A percentile compares a stretch with the other conserved stretches of the same genome.
Conservation (phyloP, 1,140 invertebrate species). For the Drosophila punjabiensis region DNA sequence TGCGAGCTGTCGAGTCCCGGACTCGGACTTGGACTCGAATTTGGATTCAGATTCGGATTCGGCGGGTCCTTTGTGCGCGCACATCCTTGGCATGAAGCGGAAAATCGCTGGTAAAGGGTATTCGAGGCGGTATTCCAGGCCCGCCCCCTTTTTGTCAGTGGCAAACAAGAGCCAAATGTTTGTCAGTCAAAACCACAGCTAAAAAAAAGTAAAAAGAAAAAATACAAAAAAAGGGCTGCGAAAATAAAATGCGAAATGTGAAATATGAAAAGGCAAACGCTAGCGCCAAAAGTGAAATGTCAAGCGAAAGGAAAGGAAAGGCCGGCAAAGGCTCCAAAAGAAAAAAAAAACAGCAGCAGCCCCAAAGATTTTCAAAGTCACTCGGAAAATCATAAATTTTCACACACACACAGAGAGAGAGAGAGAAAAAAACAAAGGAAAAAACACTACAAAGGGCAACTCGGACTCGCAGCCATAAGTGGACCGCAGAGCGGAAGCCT, state of each 20-base stretch:
- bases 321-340: constrained; percentile 10
- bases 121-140: neutral
- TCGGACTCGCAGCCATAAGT: constrained; percentile 38
- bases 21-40: neutral
- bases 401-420: constrained; percentile 47
- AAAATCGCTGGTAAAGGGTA: constrained; percentile 29
- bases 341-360: constrained; percentile 12
- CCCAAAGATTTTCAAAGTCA: constrained; percentile 74
- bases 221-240: constrained; percentile 20
- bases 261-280: constrained; percentile 63
- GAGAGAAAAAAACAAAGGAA: neutral
- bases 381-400: constrained; percentile 80
- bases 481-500: constrained; percentile 63
- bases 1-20: constrained; percentile 7
- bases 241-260: constrained; percentile 32
- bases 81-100: constrained; percentile 32
- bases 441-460: constrained; percentile 13
- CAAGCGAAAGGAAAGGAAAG: constrained; percentile 70
- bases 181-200: constrained; percentile 55
- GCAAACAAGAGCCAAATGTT: constrained; percentile 47
- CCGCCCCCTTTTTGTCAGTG: constrained; percentile 34
- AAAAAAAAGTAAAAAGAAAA: constrained; percentile 1
- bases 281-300: constrained; percentile 75
- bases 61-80: constrained; percentile 31
- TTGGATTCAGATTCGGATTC: neutral